phyloP scores from a whole-genome alignment of 2,113 vertebrate species.

The Solenodon paradoxus region DNA sequence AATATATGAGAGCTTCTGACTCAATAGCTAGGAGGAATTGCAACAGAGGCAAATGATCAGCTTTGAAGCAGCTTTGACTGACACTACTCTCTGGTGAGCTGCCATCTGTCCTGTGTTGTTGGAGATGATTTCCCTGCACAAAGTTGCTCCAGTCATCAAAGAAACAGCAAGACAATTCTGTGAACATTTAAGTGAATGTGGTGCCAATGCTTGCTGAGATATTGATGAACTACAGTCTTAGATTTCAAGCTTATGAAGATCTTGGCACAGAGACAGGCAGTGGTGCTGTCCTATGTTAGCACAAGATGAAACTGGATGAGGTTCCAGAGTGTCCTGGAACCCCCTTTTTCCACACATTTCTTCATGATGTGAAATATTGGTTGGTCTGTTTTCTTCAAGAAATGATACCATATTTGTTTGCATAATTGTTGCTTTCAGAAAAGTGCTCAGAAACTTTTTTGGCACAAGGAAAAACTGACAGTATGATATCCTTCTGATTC shows the following conservation, averaged over 20 bases:
- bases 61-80: neutral
- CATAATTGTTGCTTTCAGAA: neutral
- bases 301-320: neutral
- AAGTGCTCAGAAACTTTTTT: neutral
- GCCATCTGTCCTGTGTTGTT: neutral
- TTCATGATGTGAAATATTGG: neutral
- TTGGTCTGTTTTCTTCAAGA: neutral
- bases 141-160: neutral
- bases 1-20: neutral
- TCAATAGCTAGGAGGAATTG: neutral
- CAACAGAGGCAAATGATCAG: neutral
- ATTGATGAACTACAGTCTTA: neutral
- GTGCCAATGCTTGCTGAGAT: neutral
- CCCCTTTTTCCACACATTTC: neutral
- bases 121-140: neutral
- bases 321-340: neutral
- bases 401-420: neutral
- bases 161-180: neutral
- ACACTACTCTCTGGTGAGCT: rapidly evolving
- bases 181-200: neutral
- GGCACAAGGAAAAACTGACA: neutral
- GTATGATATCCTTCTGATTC: neutral
- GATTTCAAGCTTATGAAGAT: neutral
- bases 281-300: neutral
- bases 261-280: neutral